A percentile compares a stretch with the other conserved stretches of the same genome.
Conservation (phyloP, 1,140 invertebrate genomes). For the Eriosoma lanigerum region DNA sequence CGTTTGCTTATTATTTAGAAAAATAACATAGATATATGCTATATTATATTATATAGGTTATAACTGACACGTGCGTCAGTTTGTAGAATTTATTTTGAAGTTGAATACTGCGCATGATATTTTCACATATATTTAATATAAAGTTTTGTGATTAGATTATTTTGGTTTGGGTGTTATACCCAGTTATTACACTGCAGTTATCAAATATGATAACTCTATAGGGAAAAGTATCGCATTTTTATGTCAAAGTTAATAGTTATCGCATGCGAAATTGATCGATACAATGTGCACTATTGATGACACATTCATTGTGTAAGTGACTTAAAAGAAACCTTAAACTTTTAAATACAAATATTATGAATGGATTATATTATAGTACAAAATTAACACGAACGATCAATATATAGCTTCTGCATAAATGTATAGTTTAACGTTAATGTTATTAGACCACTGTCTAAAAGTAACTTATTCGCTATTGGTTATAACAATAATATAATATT, state of each 20-base stretch:
- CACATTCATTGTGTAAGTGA: no score
- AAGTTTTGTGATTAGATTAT: slow-evolving; percentile 41
- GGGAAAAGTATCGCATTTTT: not conserved
- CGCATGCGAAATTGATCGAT: not conserved
- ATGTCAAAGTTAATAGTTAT: slow-evolving; percentile 13
- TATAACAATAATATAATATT: no score
- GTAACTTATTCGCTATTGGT: no score
- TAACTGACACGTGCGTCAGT: not conserved
- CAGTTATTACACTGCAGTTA: not conserved
- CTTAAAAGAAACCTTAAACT: no score
- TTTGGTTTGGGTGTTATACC: not conserved
- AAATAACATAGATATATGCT: not conserved
- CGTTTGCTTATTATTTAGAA: not conserved
- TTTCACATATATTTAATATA: slow-evolving; percentile 7
- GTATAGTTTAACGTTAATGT: no score
- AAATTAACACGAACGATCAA: no score
- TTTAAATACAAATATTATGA: not conserved
- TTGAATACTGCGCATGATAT: not conserved
- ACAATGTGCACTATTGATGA: not conserved
- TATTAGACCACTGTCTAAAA: no score
- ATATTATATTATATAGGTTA: not conserved
- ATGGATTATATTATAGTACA: not conserved
- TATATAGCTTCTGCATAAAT: no score
- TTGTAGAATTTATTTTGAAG: not conserved
- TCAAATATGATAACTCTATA: not conserved